phyloP scores from a whole-genome alignment of 2,113 vertebrate species.

The Myotis brandtii region DNA sequence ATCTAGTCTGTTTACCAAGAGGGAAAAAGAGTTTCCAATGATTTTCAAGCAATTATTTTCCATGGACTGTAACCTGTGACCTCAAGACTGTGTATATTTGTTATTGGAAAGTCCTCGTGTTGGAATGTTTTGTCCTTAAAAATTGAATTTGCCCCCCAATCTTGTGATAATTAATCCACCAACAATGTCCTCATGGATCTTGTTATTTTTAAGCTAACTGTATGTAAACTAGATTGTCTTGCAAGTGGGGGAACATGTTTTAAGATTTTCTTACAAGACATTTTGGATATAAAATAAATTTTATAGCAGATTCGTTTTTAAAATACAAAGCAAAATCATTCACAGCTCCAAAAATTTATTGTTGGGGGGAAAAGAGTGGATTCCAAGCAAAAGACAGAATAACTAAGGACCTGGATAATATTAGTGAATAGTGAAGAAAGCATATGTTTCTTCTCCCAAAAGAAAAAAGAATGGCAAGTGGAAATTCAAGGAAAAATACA shows the following conservation, averaged over 20 bases:
- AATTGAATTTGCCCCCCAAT: conserved; percentile 35
- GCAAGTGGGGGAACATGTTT: conserved; percentile 5
- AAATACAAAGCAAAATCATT: conserved; percentile 39
- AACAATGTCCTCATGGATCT: neutral
- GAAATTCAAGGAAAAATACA: conserved; percentile 31
- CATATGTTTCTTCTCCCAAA: neutral
- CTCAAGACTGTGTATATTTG: neutral
- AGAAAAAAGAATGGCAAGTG: neutral
- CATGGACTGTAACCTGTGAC: neutral
- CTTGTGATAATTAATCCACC: conserved; percentile 15
- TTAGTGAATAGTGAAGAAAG: neutral
- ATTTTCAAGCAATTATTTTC: conserved; percentile 54
- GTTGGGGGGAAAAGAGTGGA: neutral
- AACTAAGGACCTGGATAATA: neutral
- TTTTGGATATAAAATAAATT: conserved; percentile 45
- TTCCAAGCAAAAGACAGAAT: neutral
- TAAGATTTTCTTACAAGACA: conserved; percentile 19
- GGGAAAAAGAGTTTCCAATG: conserved; percentile 13
- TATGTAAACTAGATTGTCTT: neutral
- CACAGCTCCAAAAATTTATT: neutral
- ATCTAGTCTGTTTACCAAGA: conserved; percentile 48
- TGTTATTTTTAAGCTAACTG: conserved; percentile 35
- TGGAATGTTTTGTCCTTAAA: conserved; percentile 47
- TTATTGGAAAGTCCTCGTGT: neutral
- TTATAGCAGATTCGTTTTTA: conserved; percentile 24